Percentiles rank a stretch among this genome's conserved stretches.
phyloP scores from a whole-genome alignment of 2,113 vertebrate genomes.

The Numenius arquata region DNA sequence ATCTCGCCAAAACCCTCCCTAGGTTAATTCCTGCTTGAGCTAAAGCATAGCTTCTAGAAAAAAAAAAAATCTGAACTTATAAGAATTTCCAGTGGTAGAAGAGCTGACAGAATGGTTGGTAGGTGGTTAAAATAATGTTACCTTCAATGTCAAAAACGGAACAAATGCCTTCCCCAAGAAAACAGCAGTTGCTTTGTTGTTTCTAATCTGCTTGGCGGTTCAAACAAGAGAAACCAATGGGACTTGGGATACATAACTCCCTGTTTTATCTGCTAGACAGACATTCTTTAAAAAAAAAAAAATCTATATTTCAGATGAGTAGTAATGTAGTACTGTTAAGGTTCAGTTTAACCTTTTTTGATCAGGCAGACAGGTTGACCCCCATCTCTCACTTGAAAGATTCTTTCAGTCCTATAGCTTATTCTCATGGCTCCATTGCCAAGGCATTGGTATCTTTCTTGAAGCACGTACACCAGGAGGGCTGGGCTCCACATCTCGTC shows the following conservation, averaged over 20 bases:
- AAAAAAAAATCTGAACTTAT: neutral
- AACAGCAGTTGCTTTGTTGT: neutral
- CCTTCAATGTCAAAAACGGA: neutral
- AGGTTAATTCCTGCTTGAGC: neutral
- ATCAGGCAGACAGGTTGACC: neutral
- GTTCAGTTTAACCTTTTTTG: neutral
- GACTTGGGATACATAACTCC: neutral
- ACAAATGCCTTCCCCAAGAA: neutral
- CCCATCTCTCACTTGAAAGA: fast-evolving
- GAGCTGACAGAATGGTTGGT: neutral
- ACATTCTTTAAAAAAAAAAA: neutral
- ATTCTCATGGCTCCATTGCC: fast-evolving
- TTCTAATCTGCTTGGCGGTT: too few species aligned
- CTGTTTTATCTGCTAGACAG: neutral
- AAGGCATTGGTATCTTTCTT: too few species aligned
- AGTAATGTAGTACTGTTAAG: neutral
- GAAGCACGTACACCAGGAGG: fast-evolving
- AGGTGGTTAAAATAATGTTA: neutral
- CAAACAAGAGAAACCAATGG: too few species aligned
- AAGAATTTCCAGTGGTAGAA: neutral
- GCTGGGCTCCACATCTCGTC: fast-evolving
- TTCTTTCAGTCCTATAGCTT: fast-evolving
- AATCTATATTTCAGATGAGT: neutral
- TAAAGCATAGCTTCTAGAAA: neutral
- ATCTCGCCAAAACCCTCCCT: neutral